Conservation (phyloP, 2,113 vertebrate species). For the Rhinoderma darwinii region DNA sequence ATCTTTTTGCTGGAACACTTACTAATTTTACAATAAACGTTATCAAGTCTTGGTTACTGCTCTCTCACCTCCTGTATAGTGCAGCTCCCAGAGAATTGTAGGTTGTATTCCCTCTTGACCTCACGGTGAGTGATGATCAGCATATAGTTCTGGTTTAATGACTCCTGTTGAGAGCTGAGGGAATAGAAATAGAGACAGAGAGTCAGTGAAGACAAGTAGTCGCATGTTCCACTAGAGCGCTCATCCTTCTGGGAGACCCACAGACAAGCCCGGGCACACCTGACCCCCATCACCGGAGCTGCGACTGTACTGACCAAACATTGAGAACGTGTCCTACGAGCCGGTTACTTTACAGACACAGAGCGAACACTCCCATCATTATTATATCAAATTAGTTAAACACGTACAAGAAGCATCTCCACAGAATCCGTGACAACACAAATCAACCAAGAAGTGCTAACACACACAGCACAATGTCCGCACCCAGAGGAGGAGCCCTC, state of each 20-base stretch:
- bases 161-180: constrained; percentile 92
- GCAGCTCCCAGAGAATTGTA: constrained; percentile 98
- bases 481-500: neutral
- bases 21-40: neutral
- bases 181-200: constrained; percentile 82
- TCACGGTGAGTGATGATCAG: constrained; percentile 96
- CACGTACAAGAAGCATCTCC: constrained; percentile 16
- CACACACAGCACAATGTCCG: constrained; percentile 8
- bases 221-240: constrained; percentile 83
- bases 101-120: constrained; percentile 97
- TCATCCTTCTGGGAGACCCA: constrained; percentile 78
- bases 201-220: constrained; percentile 86
- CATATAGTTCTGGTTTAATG: constrained; percentile 98
- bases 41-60: constrained; percentile 5
- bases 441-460: neutral
- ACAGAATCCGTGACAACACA: neutral
- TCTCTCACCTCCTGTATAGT: constrained; percentile 96
- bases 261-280: constrained; percentile 83
- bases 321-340: constrained; percentile 69
- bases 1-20: neutral
- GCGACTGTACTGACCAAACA: constrained; percentile 75
- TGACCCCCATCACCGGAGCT: constrained; percentile 71
- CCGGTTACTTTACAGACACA: constrained; percentile 39
- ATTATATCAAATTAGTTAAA: constrained; percentile 13
- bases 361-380: constrained; percentile 24